A percentile compares a stretch with the other conserved stretches of the same genome.
Conservation (phyloP, 2,797 vertebrate species). For the Onychomys torridus region DNA sequence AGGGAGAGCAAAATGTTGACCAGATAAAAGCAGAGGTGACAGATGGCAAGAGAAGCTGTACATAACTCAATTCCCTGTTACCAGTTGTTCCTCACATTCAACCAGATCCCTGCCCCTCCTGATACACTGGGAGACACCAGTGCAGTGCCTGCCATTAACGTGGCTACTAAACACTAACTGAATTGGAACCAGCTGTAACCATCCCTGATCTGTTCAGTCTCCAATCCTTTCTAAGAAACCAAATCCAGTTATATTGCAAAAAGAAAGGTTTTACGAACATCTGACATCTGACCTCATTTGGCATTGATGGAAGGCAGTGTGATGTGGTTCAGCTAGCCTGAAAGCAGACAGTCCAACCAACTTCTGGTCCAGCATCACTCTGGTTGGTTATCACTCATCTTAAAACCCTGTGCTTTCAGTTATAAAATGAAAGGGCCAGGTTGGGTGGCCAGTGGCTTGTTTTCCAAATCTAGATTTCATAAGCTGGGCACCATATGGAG, state of each 20-base stretch:
- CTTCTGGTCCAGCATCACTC: neutral
- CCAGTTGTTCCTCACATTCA: neutral
- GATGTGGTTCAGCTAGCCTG: neutral
- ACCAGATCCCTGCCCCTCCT: neutral
- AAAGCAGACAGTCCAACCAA: neutral
- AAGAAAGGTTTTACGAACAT: slow-evolving; percentile 37
- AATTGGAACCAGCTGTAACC: neutral
- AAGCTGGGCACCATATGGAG: neutral
- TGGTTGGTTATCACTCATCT: neutral
- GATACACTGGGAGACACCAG: neutral
- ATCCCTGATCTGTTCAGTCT: neutral
- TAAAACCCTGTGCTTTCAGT: neutral
- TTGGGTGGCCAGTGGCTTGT: neutral
- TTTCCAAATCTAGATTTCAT: slow-evolving; percentile 10
- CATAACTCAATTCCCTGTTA: neutral
- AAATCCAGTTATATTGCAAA: slow-evolving; percentile 29
- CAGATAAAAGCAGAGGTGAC: slow-evolving; percentile 34
- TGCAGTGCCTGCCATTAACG: neutral
- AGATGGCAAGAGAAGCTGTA: slow-evolving; percentile 34
- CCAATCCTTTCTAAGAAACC: neutral
- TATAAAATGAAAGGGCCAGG: neutral
- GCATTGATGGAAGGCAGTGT: neutral
- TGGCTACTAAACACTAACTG: neutral
- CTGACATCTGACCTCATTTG: neutral
- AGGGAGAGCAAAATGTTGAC: slow-evolving; percentile 17